Conservation (phyloP, 1,140 invertebrate genomes). For the Epicauta chinensis region DNA sequence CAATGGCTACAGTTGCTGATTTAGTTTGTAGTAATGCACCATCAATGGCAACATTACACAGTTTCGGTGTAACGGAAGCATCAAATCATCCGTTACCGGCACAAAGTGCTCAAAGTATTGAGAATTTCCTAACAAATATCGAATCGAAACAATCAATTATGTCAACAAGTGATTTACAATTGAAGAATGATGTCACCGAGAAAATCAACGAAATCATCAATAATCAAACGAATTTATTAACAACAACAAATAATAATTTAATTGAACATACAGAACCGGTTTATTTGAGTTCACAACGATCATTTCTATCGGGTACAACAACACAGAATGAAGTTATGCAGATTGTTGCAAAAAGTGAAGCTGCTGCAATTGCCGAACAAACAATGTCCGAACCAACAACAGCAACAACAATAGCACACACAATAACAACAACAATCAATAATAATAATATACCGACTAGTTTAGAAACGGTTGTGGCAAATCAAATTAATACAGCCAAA, state of each 20-base stretch:
- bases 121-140: conserved; percentile 52
- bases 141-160: conserved; percentile 26
- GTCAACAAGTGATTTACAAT: background rate
- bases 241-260: background rate
- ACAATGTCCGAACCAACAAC: conserved; percentile 35
- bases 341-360: conserved; percentile 40
- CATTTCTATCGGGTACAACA: conserved; percentile 14
- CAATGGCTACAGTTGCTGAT: conserved; percentile 41
- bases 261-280: conserved; percentile 9
- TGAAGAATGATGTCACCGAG: conserved; percentile 6
- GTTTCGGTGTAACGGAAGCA: conserved; percentile 40
- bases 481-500: conserved; percentile 45
- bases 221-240: background rate
- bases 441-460: conserved; percentile 15
- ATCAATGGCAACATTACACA: conserved; percentile 45
- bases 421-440: conserved; percentile 39
- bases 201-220: conserved; percentile 6
- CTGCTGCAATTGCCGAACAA: conserved; percentile 47
- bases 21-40: conserved; percentile 42
- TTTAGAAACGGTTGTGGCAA: conserved; percentile 48
- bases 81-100: conserved; percentile 44
- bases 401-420: conserved; percentile 44
- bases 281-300: conserved; percentile 20
- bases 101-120: conserved; percentile 51
- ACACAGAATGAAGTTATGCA: conserved; percentile 20